Evolutionary conservation across 1,140 invertebrate genomes (phyloP).

Genomic region (Caenorhabditis briggsae): DNA sequence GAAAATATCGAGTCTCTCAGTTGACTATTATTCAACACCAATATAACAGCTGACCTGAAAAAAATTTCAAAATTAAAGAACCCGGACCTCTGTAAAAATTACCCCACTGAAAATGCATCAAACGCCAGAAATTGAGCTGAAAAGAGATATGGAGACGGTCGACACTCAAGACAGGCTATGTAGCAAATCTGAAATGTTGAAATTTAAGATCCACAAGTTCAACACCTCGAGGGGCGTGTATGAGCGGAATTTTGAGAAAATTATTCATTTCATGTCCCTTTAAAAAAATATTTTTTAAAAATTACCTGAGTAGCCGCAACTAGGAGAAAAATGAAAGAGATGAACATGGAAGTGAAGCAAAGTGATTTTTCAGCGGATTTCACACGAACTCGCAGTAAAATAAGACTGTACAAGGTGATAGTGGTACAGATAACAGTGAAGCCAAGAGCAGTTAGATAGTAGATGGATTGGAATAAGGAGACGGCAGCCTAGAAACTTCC

Average conservation of each 20-base stretch:
- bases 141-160: background rate
- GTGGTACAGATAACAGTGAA: conserved; percentile 6
- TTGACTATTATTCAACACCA: background rate
- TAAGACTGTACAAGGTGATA: background rate
- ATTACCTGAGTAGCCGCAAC: background rate
- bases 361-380: conserved; percentile 5
- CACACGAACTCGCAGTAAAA: background rate
- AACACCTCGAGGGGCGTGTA: too few relatives aligned
- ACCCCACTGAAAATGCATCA: conserved; percentile 6
- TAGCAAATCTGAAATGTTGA: background rate
- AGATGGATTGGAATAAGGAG: conserved; percentile 9
- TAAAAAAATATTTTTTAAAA: too few relatives aligned
- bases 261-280: too few relatives aligned
- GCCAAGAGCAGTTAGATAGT: background rate
- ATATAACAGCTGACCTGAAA: conserved; percentile 12
- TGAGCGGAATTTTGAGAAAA: too few relatives aligned
- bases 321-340: background rate
- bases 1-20: background rate
- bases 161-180: background rate
- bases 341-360: background rate
- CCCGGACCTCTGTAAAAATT: background rate
- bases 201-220: too few relatives aligned
- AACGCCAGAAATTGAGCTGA: conserved; percentile 15
- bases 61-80: background rate
- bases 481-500: background rate